Evolutionary conservation across 2,797 vertebrate genomes (phyloP).

Genomic region (Numenius phaeopus): DNA sequence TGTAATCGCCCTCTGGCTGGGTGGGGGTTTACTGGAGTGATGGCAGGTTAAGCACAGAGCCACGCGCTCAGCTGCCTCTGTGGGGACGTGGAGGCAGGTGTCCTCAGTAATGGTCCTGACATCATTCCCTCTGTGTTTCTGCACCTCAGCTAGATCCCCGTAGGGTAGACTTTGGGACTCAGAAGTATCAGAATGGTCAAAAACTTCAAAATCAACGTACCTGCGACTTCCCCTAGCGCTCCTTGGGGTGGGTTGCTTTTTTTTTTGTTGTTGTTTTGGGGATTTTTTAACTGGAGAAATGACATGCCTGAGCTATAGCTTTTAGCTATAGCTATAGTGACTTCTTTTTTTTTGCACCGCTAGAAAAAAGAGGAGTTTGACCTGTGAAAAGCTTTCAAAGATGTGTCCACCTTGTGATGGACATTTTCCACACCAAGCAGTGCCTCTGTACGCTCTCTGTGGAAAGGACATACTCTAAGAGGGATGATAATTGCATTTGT

Average conservation of each 20-base stretch:
- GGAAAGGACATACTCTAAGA: not conserved
- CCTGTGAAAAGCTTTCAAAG: not conserved
- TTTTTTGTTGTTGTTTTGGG: not conserved
- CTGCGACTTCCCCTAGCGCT: not conserved
- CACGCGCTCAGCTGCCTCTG: not conserved
- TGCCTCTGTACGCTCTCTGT: accelerated
- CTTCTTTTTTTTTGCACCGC: no score
- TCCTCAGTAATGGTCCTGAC: not conserved
- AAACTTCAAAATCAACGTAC: not conserved
- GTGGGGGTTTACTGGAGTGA: not conserved
- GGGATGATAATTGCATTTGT: not conserved
- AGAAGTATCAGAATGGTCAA: not conserved
- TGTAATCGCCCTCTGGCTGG: not conserved
- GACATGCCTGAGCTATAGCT: not conserved
- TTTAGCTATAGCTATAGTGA: no score
- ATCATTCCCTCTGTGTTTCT: not conserved
- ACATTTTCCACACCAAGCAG: not conserved
- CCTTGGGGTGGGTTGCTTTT: not conserved
- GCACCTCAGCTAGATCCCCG: not conserved
- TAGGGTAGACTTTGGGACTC: not conserved
- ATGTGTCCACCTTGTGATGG: not conserved
- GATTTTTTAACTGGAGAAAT: not conserved
- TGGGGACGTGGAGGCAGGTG: not conserved
- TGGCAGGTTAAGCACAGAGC: not conserved
- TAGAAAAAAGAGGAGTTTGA: no score